phyloP scores from a whole-genome alignment of 2,888 invertebrate genomes.

The Brachypalpus laphriformis region DNA sequence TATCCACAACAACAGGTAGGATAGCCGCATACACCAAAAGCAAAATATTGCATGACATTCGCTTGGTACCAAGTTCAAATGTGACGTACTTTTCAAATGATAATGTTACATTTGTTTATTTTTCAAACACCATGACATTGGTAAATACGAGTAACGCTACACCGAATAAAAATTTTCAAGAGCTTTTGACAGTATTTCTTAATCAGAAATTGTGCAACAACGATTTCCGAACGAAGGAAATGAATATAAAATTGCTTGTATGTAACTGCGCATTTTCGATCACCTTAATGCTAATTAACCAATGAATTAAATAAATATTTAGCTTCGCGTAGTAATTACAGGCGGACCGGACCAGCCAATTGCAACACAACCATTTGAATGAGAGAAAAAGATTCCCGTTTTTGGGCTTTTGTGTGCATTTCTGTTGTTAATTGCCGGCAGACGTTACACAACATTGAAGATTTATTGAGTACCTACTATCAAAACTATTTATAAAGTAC shows the following conservation, averaged over 20 bases:
- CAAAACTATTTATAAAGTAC: neutral
- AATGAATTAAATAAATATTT: conserved; percentile 32
- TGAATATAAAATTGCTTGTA: neutral
- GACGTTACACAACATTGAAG: neutral
- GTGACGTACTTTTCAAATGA: neutral
- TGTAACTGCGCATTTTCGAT: conserved; percentile 2
- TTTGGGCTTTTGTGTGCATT: neutral
- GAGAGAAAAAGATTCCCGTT: neutral
- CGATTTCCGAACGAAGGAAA: neutral
- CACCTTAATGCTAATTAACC: conserved; percentile 9
- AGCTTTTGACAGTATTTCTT: neutral
- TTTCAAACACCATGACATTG: neutral
- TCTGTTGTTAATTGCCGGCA: neutral
- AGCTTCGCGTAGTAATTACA: conserved; percentile 10
- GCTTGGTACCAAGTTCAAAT: neutral
- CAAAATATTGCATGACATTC: neutral
- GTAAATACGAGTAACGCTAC: neutral
- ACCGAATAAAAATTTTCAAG: neutral
- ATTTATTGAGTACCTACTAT: neutral
- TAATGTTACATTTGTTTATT: neutral
- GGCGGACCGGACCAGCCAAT: neutral
- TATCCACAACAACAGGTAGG: too few relatives aligned
- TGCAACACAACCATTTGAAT: neutral
- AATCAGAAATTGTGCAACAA: neutral
- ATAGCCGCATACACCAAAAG: neutral